Percentiles rank a stretch among this genome's conserved stretches.
Evolutionary conservation across 2,797 vertebrate species (phyloP).

Genomic region (Poecilia picta): DNA sequence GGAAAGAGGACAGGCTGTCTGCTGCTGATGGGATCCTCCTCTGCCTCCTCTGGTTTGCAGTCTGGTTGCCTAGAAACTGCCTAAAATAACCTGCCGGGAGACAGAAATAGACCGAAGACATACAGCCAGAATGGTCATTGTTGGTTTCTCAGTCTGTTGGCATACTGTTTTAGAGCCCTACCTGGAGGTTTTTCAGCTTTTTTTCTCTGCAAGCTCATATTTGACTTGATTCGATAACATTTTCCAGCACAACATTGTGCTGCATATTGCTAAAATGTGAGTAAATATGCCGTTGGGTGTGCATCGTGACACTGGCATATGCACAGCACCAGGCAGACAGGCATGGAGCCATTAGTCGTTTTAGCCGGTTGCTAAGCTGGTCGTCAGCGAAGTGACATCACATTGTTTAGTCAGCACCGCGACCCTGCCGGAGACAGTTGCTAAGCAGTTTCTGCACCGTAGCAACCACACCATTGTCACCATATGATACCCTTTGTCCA

Average conservation of each 20-base stretch:
- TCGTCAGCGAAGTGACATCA: slow-evolving; percentile 76
- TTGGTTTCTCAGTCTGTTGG: slow-evolving; percentile 31
- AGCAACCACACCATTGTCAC: slow-evolving; percentile 77
- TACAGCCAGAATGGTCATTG: slow-evolving; percentile 54
- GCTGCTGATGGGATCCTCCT: slow-evolving; percentile 79
- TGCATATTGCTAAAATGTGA: slow-evolving; percentile 3
- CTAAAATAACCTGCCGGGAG: slow-evolving; percentile 82
- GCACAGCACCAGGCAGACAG: slow-evolving; percentile 37
- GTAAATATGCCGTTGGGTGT: slow-evolving; percentile 5
- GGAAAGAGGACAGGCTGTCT: slow-evolving; percentile 76
- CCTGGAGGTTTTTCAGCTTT: slow-evolving; percentile 4
- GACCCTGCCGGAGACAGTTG: slow-evolving; percentile 78
- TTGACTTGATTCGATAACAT: not conserved
- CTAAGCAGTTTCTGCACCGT: slow-evolving; percentile 85
- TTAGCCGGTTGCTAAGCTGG: slow-evolving; percentile 65
- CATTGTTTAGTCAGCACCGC: slow-evolving; percentile 77
- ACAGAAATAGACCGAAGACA: slow-evolving; percentile 84
- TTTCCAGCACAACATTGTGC: not conserved
- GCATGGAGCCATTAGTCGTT: slow-evolving; percentile 38
- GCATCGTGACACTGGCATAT: slow-evolving; percentile 34
- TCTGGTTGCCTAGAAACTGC: slow-evolving; percentile 86
- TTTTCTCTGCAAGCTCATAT: slow-evolving; percentile 11
- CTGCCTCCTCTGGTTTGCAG: slow-evolving; percentile 72
- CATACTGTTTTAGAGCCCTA: slow-evolving; percentile 19
- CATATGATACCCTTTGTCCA: slow-evolving; percentile 13